These are phyloP conservation scores for Agrochola litura DNA, from an alignment of 2,888 invertebrate genomes.

Conservation along the genomic window DNA sequence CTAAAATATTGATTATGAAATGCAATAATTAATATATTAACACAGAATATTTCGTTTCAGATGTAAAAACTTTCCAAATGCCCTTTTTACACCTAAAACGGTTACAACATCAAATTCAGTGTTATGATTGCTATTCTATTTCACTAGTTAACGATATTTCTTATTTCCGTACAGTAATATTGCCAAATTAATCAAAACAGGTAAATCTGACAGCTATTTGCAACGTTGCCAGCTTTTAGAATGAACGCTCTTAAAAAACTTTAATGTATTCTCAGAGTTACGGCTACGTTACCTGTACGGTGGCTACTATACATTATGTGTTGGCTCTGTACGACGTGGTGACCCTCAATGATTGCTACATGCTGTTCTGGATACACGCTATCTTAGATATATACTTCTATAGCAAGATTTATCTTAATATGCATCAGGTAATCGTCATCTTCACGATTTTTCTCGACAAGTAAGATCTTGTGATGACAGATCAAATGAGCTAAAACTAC, in stretches of 20 bases:
- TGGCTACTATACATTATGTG: conserved; percentile 80
- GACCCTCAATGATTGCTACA: conserved; percentile 81
- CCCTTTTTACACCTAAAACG: no score
- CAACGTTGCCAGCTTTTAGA: no score
- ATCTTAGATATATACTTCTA: conserved; percentile 83
- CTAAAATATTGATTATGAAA: no score
- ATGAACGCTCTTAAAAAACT: neutral
- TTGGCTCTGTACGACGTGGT: conserved; percentile 79
- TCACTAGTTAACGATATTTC: no score
- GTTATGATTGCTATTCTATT: no score
- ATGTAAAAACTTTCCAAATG: no score
- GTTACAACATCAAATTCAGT: no score
- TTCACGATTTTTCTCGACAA: neutral
- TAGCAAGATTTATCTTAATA: conserved; percentile 75
- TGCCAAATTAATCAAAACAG: no score
- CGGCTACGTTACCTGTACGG: conserved; percentile 79
- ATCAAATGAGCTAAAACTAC: neutral
- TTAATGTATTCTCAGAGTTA: conserved; percentile 70
- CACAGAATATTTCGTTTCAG: no score
- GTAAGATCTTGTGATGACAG: neutral
- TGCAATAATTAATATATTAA: no score
- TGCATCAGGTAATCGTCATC: conserved; percentile 80
- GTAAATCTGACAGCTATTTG: no score
- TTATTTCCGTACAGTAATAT: no score
- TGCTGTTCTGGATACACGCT: conserved; percentile 81